Conservation (phyloP, 2,888 invertebrate species). For the Parnassius smintheus region DNA sequence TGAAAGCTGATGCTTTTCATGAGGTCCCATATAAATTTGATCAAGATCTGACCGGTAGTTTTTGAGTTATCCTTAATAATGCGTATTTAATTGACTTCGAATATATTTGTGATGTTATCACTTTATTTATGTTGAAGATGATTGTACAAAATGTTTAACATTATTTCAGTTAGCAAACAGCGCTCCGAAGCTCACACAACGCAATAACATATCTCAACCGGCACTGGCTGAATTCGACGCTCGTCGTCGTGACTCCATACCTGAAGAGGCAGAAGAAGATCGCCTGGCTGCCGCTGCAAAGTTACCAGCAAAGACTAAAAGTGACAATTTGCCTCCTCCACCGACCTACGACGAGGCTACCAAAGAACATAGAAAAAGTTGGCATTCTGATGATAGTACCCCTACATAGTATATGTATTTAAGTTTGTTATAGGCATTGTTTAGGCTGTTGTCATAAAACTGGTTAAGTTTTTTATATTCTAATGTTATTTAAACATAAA, state of each 20-base stretch:
- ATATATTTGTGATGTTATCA: too few relatives aligned
- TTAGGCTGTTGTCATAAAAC: background rate
- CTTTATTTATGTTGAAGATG: too few relatives aligned
- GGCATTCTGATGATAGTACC: constrained; percentile 76
- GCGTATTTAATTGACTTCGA: too few relatives aligned
- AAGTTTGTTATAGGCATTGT: background rate
- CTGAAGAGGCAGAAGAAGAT: constrained; percentile 81
- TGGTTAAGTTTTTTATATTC: background rate
- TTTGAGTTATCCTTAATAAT: too few relatives aligned
- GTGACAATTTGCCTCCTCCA: constrained; percentile 62
- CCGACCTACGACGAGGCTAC: constrained; percentile 70
- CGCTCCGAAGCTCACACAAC: constrained; percentile 82
- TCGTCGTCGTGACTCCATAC: constrained; percentile 82
- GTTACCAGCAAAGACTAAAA: constrained; percentile 61
- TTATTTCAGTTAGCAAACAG: constrained; percentile 80
- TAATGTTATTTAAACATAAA: background rate
- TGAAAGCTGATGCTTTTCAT: too few relatives aligned
- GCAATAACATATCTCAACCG: constrained; percentile 83
- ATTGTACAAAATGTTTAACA: background rate
- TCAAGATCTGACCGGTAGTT: too few relatives aligned
- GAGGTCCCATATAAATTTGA: too few relatives aligned
- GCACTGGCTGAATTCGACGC: constrained; percentile 81
- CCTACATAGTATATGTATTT: constrained; percentile 44
- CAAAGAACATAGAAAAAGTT: constrained; percentile 71
- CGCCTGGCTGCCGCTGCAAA: constrained; percentile 51